These are phyloP conservation scores for Coryphaenoides rupestris DNA, from an alignment of 2,113 vertebrate genomes.

Conservation along the genomic window DNA sequence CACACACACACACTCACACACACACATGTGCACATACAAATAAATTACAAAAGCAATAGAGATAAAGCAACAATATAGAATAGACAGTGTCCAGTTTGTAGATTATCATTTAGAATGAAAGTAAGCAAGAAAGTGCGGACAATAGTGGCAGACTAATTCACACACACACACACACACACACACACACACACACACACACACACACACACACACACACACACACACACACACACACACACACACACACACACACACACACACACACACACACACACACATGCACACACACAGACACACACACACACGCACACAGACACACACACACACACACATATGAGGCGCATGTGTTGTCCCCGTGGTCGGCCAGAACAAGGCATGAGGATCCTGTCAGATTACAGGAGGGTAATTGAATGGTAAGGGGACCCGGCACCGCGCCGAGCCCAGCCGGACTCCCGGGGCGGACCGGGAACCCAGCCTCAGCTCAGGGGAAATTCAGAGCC, in stretches of 20 bases:
- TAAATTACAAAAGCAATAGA: no score
- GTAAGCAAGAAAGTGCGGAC: background rate
- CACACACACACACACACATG: constrained; percentile 2
- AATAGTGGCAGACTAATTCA: constrained; percentile 1
- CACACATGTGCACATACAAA: no score
- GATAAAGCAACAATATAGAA: no score
- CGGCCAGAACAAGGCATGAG: constrained; percentile 49
- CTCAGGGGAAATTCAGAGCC: constrained; percentile 69
- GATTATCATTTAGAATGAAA: no score
- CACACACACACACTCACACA: no score
- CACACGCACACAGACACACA: constrained; percentile 18
- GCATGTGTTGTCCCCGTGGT: constrained; percentile 39
- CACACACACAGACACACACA: constrained; percentile 32
- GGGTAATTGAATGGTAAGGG: constrained; percentile 72
- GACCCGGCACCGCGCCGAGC: constrained; percentile 67
- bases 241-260: constrained; percentile 19
- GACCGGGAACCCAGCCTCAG: constrained; percentile 48
- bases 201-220: background rate
- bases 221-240: constrained; percentile 3
- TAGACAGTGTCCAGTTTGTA: no score
- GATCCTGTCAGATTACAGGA: constrained; percentile 72
- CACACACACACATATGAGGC: background rate
- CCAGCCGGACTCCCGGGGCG: constrained; percentile 63
- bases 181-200: no score
- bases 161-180: constrained; percentile 4